Evolutionary conservation across 2,888 invertebrate genomes (phyloP), one percentile per base, ranked within the genome.

Genomic region (Penaeus monodon): DNA sequence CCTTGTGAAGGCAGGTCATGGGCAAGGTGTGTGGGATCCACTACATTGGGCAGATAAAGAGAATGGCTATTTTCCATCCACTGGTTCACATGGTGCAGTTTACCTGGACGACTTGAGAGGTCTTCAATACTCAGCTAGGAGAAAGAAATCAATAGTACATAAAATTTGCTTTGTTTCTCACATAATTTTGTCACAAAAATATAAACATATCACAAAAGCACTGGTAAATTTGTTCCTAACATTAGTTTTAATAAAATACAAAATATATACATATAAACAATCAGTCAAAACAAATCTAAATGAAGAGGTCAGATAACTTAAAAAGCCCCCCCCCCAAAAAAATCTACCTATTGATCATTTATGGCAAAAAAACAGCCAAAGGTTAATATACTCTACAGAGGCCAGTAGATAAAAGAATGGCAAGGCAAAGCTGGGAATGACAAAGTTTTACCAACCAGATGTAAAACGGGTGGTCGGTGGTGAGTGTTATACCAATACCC

Each of bases 71-170:
- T 73, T 33, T 80, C 83, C 86, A 89, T 88, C 85, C 85, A 86
- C 29, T 80, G 20, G 22, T 70, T 86, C 66, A 89, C 44, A 8
- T 88, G 88, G 38, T 84, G 70, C 29, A 89, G 64, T 64, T 88
- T 86, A 0, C 76, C 33, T 0, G 84, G 27, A 70, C 87, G 87
- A 27, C 89, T 87, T 10, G 88, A 86, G 73, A 89, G 73, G 80
- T 89, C 89, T 66, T 89, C 89, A 20, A 89, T 74, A 68, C 87
- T 88, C 73, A 89, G 81, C 89, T 89, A 73, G 29, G 49, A 79
- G 64, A 84, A 74, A 49, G n/a, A 63, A 27, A 68, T 29, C 44
- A 81, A n/a, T 44, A 20, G 14, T 24, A 33, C 12, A 24, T 8
- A 68, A 6, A 24, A 81, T 80, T 64, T 27, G 27, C 10, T 33